Conservation (phyloP, 2,888 invertebrate species). For the Linnaemya vulpina region DNA sequence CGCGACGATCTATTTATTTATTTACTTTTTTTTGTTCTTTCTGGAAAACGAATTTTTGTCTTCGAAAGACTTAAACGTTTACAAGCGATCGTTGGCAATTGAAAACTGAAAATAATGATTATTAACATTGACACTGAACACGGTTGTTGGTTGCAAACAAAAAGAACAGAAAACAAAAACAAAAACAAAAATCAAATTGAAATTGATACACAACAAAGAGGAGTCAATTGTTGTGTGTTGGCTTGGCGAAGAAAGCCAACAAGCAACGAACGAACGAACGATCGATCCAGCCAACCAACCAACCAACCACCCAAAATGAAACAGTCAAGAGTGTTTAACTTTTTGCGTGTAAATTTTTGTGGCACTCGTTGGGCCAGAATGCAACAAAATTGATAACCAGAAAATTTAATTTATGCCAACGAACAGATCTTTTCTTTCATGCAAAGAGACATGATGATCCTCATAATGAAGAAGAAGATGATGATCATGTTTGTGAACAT, state of each 20-base stretch:
- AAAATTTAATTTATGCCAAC: constrained; percentile 13
- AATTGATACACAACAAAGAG: constrained; percentile 33
- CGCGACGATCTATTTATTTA: too few relatives aligned
- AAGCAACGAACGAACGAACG: too few relatives aligned
- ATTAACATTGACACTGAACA: constrained; percentile 70
- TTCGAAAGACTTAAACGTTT: constrained; percentile 53
- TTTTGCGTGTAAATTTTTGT: constrained; percentile 51
- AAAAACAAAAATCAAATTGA: neutral
- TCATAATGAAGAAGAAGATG: constrained; percentile 33
- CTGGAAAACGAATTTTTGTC: constrained; percentile 32
- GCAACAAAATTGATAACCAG: constrained; percentile 53
- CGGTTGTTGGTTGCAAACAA: constrained; percentile 19
- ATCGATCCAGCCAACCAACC: neutral
- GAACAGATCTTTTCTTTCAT: constrained; percentile 36
- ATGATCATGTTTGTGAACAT: constrained; percentile 29
- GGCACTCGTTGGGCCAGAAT: constrained; percentile 41
- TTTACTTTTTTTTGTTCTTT: too few relatives aligned
- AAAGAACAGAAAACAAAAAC: too few relatives aligned
- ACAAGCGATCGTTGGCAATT: constrained; percentile 67
- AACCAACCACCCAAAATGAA: constrained; percentile 14
- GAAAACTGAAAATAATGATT: constrained; percentile 70
- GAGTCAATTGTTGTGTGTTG: constrained; percentile 38
- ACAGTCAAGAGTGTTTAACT: too few relatives aligned
- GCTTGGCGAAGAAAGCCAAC: neutral
- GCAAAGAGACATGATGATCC: constrained; percentile 32